Evolutionary conservation across 2,888 invertebrate species (phyloP).

Genomic region (Agrochola litura): DNA sequence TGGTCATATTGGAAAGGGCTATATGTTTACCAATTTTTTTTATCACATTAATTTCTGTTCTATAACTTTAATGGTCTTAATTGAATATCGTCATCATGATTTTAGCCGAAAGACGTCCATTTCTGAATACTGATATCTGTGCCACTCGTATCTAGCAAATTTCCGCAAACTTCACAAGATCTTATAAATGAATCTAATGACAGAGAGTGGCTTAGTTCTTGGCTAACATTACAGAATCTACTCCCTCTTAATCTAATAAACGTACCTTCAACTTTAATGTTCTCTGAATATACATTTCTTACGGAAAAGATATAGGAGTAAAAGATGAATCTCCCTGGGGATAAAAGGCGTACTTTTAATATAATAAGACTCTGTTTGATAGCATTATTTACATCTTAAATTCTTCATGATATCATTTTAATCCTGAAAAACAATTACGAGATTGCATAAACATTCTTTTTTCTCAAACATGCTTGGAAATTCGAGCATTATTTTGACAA

Average conservation of each 20-base stretch:
- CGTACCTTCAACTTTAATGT: conserved; percentile 31
- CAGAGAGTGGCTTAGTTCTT: neutral
- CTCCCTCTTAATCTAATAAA: neutral
- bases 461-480: no score
- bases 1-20: neutral
- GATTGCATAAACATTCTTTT: conserved; percentile 35
- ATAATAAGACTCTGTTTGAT: conserved; percentile 43
- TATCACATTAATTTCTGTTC: neutral
- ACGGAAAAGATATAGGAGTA: conserved; percentile 36
- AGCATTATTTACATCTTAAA: conserved; percentile 51
- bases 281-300: conserved; percentile 23
- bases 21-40: neutral
- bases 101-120: neutral
- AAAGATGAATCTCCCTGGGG: conserved; percentile 19
- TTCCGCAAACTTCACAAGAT: neutral
- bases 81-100: neutral
- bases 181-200: neutral
- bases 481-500: no score
- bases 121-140: neutral
- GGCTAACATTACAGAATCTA: neutral
- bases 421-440: conserved; percentile 31
- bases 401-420: conserved; percentile 36
- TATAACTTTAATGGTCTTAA: no score
- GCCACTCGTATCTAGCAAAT: neutral
- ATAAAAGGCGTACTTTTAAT: conserved; percentile 40